Conservation (phyloP, 2,888 invertebrate species). For the Amphipoea oculea region DNA sequence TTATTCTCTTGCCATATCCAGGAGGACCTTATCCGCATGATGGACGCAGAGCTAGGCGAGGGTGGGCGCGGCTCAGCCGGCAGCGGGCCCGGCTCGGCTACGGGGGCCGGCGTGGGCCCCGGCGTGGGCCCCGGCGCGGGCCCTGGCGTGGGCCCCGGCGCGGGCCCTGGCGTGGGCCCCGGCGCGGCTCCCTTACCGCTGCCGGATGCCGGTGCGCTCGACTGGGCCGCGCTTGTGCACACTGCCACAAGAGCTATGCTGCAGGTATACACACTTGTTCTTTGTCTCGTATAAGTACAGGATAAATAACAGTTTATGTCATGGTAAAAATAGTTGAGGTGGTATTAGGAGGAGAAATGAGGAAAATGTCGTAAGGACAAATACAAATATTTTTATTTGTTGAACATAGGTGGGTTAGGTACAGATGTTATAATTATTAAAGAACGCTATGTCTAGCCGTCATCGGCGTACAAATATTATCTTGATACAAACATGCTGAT, state of each 20-base stretch:
- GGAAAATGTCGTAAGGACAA: not conserved
- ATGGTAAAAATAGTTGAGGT: not conserved
- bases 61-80: slow-evolving; percentile 68
- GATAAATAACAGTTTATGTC: not conserved
- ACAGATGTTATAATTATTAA: too few relatives aligned
- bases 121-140: slow-evolving; percentile 66
- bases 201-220: slow-evolving; percentile 93
- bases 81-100: slow-evolving; percentile 65
- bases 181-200: slow-evolving; percentile 87
- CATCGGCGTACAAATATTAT: too few relatives aligned
- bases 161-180: slow-evolving; percentile 53
- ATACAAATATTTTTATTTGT: too few relatives aligned
- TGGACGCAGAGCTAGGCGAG: slow-evolving; percentile 93
- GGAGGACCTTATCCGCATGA: slow-evolving; percentile 96
- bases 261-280: slow-evolving; percentile 78
- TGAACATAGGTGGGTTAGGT: too few relatives aligned
- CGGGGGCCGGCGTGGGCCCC: slow-evolving; percentile 59
- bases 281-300: not conserved
- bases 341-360: not conserved
- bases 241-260: slow-evolving; percentile 94
- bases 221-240: slow-evolving; percentile 95
- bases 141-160: slow-evolving; percentile 81
- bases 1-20: slow-evolving; percentile 78
- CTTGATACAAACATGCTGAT: too few relatives aligned
- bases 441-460: too few relatives aligned